Conservation (phyloP, 2,888 invertebrate genomes). For the Taenaris catops region DNA sequence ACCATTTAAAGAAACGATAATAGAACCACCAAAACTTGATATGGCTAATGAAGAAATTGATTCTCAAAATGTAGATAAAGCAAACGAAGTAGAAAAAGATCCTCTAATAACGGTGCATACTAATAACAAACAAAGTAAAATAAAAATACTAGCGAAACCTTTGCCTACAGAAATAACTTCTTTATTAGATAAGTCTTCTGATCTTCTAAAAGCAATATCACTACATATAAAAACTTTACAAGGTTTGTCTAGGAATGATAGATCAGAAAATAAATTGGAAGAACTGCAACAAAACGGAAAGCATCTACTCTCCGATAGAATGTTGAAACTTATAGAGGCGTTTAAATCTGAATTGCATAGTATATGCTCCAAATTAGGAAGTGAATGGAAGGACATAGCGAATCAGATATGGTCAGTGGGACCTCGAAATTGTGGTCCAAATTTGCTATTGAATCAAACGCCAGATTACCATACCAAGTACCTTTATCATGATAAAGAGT, state of each 20-base stretch:
- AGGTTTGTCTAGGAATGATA: conserved; percentile 54
- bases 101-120: conserved; percentile 82
- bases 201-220: conserved; percentile 84
- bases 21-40: conserved; percentile 88
- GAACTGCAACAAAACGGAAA: conserved; percentile 45
- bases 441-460: conserved; percentile 92
- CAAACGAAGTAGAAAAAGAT: conserved; percentile 63
- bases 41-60: conserved; percentile 93
- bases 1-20: conserved; percentile 96
- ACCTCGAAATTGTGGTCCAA: conserved; percentile 92
- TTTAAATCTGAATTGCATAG: conserved; percentile 79
- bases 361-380: conserved; percentile 80
- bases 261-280: conserved; percentile 47
- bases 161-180: conserved; percentile 85
- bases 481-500: conserved; percentile 53
- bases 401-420: conserved; percentile 95
- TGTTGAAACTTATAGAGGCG: conserved; percentile 59
- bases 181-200: conserved; percentile 84
- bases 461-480: conserved; percentile 78
- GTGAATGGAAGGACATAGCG: conserved; percentile 73
- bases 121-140: conserved; percentile 84
- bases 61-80: conserved; percentile 73
- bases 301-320: conserved; percentile 54
- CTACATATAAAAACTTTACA: conserved; percentile 64
- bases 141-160: conserved; percentile 88